Conservation (phyloP, 2,888 invertebrate genomes). For the Clostera curtula region DNA sequence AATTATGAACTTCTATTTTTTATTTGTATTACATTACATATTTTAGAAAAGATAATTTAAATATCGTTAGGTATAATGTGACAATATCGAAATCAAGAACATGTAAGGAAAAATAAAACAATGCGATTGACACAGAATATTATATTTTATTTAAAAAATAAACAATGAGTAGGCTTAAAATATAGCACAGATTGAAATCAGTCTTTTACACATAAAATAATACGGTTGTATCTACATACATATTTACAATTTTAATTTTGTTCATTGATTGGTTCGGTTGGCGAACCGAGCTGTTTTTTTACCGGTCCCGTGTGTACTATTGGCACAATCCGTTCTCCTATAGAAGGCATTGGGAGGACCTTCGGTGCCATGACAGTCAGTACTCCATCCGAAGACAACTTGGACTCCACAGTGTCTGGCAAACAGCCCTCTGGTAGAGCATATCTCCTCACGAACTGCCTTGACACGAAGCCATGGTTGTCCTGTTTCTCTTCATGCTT, state of each 20-base stretch:
- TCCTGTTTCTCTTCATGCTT: constrained; percentile 86
- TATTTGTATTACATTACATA: too few relatives aligned
- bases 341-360: constrained; percentile 48
- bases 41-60: too few relatives aligned
- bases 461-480: constrained; percentile 81
- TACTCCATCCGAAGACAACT: constrained; percentile 84
- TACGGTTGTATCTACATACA: constrained; percentile 7
- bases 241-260: constrained; percentile 9
- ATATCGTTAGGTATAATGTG: too few relatives aligned
- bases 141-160: constrained; percentile 13
- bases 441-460: constrained; percentile 84
- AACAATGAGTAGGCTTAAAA: constrained; percentile 11
- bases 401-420: constrained; percentile 80
- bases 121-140: too few relatives aligned
- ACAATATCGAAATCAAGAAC: too few relatives aligned
- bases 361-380: constrained; percentile 82
- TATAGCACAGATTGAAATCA: constrained; percentile 28
- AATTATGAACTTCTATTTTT: too few relatives aligned
- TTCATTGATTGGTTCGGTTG: constrained; percentile 10
- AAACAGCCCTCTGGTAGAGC: constrained; percentile 83
- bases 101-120: too few relatives aligned
- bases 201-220: constrained; percentile 30
- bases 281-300: constrained; percentile 38
- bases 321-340: constrained; percentile 74
- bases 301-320: constrained; percentile 76